A percentile compares a stretch with the other conserved stretches of the same genome.
Evolutionary conservation across 1,140 invertebrate species (phyloP).

Genomic region (Neotoxoptera formosana): DNA sequence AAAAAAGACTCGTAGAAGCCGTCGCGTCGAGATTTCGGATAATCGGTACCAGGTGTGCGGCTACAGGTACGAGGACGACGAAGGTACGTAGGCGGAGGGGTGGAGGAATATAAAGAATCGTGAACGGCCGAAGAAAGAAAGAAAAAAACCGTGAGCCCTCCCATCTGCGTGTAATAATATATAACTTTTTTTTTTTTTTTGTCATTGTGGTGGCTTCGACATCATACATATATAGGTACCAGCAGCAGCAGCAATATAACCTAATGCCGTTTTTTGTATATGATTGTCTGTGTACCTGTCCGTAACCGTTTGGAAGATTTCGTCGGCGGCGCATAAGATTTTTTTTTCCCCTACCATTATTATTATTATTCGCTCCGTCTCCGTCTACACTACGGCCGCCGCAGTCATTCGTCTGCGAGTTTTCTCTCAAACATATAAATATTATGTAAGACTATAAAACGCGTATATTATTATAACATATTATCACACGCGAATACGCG

Average conservation of each 20-base stretch:
- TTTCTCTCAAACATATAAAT: neutral
- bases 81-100: neutral
- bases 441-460: neutral
- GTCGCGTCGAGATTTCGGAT: constrained; percentile 31
- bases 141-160: constrained; percentile 36
- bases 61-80: neutral
- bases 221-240: too few relatives aligned
- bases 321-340: constrained; percentile 1
- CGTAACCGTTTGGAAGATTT: constrained; percentile 50
- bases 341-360: neutral
- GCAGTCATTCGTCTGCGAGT: neutral
- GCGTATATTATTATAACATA: neutral
- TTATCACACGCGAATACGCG: neutral
- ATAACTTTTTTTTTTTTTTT: constrained; percentile 11
- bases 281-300: constrained; percentile 33
- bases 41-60: constrained; percentile 47
- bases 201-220: constrained; percentile 37
- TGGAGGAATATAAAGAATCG: neutral
- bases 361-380: neutral
- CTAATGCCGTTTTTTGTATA: constrained; percentile 37
- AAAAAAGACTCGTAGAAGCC: neutral
- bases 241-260: neutral
- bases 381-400: too few relatives aligned
- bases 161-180: constrained; percentile 44
- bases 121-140: constrained; percentile 50